Base-by-base conservation (phyloP, 2,797 vertebrate species). In the Liasis olivaceus region DNA sequence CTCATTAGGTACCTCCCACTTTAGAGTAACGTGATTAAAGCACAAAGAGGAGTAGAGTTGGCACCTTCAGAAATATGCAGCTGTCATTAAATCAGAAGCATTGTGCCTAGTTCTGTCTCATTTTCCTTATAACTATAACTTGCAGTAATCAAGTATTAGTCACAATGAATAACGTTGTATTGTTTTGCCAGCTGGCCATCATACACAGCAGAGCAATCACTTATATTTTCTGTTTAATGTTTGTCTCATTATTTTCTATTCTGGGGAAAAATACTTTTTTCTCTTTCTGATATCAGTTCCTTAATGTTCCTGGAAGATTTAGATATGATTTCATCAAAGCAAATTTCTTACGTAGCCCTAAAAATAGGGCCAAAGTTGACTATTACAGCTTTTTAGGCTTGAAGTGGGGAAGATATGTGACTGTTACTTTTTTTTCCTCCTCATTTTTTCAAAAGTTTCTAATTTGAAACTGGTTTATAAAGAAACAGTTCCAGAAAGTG, bases 241-340 rank as follows among this genome's bases (percentile, higher is more conserved):
- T 14, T 31, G 6, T 12, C 20, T 26, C n/a, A 31, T 8, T 54
- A 5, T 24, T 87, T 87, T 8, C 1, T 56, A 17, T 26, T 69
- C 15, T 87, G 13, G 31, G 11, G 56, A 58, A 31, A 31, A 86
- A 31, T 6, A 24, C 54, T 94, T 89, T 92, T 94, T 89, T 93
- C 72, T 88, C 36, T 56, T 94, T 96, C 64, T 17, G 51, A 0
- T 95, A 96, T 90, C 93, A 98, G 97, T 77, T 93, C 63, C 26
- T 94, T 97, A 12, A 12, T 56, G 42, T 95, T 95, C 13, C 22
- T 97, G 58, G 96, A 97, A 85, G 95, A 96, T 89, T 89, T 96
- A 60, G 12, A 91, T 47, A 64, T 94, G 84, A 92, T 94, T 22
- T 95, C 94, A 0, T 31, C 94, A 42, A 93, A 92, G 31, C 87